A percentile compares a stretch with the other conserved stretches of the same genome.
Conservation (phyloP, 2,113 vertebrate species). For the Antennarius striatus region DNA sequence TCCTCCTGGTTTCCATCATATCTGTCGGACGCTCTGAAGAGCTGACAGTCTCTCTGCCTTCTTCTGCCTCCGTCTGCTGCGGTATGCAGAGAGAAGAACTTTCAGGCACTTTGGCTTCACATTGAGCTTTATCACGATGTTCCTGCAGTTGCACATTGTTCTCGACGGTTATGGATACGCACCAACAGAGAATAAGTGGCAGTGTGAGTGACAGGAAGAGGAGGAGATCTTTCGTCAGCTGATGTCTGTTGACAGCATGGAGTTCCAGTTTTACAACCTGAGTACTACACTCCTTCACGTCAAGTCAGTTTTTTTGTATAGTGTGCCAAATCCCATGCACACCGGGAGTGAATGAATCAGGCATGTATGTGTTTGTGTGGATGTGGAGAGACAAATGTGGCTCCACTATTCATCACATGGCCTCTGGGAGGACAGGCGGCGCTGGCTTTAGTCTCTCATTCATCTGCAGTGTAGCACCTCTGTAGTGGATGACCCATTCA, state of each 20-base stretch:
- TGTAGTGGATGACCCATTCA: constrained; percentile 32
- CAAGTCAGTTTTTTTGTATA: not conserved
- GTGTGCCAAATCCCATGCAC: constrained; percentile 8
- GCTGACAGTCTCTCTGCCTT: no score
- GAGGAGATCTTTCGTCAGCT: constrained; percentile 15
- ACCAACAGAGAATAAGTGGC: constrained; percentile 2
- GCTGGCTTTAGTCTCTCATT: constrained; percentile 48
- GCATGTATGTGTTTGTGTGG: constrained; percentile 44
- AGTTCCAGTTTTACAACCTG: constrained; percentile 24
- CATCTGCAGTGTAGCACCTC: constrained; percentile 24
- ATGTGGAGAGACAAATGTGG: constrained; percentile 44
- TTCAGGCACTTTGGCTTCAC: constrained; percentile 33
- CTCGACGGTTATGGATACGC: not conserved
- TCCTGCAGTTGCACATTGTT: constrained; percentile 27
- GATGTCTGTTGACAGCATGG: constrained; percentile 24
- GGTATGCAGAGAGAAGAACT: constrained; percentile 21
- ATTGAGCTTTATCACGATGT: constrained; percentile 31
- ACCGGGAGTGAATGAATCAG: constrained; percentile 26
- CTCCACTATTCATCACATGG: constrained; percentile 68
- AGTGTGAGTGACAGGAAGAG: not conserved
- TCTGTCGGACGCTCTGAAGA: not conserved
- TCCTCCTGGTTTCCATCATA: not conserved
- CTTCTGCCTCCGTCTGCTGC: not conserved
- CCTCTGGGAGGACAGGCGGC: constrained; percentile 61
- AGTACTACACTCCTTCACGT: not conserved